Evolutionary conservation across 2,797 vertebrate genomes (phyloP).

Genomic region (Sebastes vulpes): DNA sequence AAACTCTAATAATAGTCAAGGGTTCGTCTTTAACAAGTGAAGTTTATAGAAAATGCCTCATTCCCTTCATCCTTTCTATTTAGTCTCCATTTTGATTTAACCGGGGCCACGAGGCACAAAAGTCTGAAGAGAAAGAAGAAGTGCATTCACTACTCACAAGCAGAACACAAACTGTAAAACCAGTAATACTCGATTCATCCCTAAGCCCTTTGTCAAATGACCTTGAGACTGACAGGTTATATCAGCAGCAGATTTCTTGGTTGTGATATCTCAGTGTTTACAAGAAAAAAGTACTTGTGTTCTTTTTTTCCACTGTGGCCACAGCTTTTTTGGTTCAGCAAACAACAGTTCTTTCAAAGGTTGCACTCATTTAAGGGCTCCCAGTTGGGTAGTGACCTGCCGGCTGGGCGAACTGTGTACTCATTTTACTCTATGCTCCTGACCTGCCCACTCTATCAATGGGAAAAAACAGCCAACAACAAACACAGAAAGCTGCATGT

Average conservation of each 20-base stretch:
- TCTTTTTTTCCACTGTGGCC: constrained; percentile 34
- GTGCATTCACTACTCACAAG: constrained; percentile 1
- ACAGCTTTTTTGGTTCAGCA: constrained; percentile 46
- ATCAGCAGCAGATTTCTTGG: constrained; percentile 35
- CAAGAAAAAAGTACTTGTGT: constrained; percentile 51
- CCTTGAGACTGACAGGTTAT: constrained; percentile 44
- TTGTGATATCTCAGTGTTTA: constrained; percentile 47
- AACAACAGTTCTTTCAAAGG: constrained; percentile 61
- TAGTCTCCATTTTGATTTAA: constrained; percentile 43
- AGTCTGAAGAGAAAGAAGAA: constrained; percentile 5
- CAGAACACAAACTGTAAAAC: constrained; percentile 24
- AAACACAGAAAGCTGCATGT: constrained; percentile 18
- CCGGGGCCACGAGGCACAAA: neutral
- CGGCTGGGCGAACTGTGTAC: constrained; percentile 26
- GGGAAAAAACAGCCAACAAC: constrained; percentile 1
- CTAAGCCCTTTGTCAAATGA: constrained; percentile 36
- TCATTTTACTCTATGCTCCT: constrained; percentile 53
- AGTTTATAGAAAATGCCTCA: constrained; percentile 54
- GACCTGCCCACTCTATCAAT: constrained; percentile 15
- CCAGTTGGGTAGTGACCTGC: constrained; percentile 58
- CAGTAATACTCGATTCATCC: constrained; percentile 25
- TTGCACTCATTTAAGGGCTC: constrained; percentile 54
- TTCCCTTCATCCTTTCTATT: constrained; percentile 44
- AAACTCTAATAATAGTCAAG: constrained; percentile 58
- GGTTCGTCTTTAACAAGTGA: constrained; percentile 44